Evolutionary conservation across 1,140 invertebrate genomes (phyloP).

Genomic region (Thalassaphorura encarpata): DNA sequence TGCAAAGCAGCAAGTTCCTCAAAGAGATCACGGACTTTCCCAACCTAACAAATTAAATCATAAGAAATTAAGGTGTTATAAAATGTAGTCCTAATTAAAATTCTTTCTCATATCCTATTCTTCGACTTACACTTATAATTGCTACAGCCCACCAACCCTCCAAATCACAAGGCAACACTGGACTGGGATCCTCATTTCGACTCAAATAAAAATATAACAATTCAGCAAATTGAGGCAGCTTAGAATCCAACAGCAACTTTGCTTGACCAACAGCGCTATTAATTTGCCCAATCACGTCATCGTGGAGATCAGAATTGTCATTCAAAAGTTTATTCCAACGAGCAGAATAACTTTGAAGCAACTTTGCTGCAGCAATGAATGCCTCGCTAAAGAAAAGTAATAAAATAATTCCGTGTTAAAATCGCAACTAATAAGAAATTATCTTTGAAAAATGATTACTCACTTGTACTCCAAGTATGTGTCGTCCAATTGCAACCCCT

Average conservation of each 20-base stretch:
- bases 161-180: constrained; percentile 24
- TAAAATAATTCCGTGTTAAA: neutral
- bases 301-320: constrained; percentile 7
- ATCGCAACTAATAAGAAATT: neutral
- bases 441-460: neutral
- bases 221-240: constrained; percentile 28
- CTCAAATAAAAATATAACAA: constrained; percentile 22
- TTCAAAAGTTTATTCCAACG: neutral
- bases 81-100: neutral
- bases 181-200: constrained; percentile 3
- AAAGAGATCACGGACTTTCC: constrained; percentile 11
- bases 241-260: constrained; percentile 14
- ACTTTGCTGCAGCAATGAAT: neutral
- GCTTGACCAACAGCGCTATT: constrained; percentile 9
- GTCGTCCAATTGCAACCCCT: neutral
- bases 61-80: neutral
- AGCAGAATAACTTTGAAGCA: neutral
- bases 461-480: constrained; percentile 2
- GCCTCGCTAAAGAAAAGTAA: neutral
- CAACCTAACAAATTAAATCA: constrained; percentile 17
- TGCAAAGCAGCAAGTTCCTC: neutral
- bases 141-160: constrained; percentile 31
- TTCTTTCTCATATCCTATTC: neutral
- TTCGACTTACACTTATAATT: constrained; percentile 18
- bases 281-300: constrained; percentile 11